Base-by-base conservation (phyloP, 2,888 invertebrate genomes). In the Heterodera filipjevi region DNA sequence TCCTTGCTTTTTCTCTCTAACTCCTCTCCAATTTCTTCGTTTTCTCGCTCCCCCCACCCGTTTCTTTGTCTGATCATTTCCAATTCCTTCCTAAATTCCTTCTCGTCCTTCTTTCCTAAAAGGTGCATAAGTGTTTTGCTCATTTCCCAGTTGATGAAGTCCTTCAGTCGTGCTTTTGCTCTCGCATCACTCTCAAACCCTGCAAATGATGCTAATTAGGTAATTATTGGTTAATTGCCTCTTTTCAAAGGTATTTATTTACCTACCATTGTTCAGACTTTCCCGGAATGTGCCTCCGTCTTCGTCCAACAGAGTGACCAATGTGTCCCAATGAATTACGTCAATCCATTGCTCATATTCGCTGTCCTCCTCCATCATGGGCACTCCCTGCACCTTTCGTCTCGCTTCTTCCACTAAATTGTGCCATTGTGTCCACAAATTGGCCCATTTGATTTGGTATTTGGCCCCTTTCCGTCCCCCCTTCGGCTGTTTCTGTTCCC, bases 121-220 rank as follows among this genome's bases (percentile, higher is more conserved):
- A 59, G n/a, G n/a, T 59, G 59, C 59, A n/a, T 59, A 59, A 59
- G 27, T 22, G n/a, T 59, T 27, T 59, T 27, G n/a, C 2, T 12
- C 59, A 59, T 59, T 59, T 59, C 59, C 59, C 59, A 59, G 6
- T 59, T 59, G 59, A 59, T n/a, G n/a, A 59, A 59, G 22, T 59
- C 59, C 59, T 59, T 59, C 27, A 59, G 59, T 22, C 59, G 59
- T 27, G n/a, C 59, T 59, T 59, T 59, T 59, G 59, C 59, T 12
- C 8, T 59, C 59, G 19, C 59, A n/a, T 59, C 59, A 6, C 27
- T 27, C 59, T n/a, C 6, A 59, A 59, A 59, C 5, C 59, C 59
- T 59, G 12, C n/a, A 59, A 59, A 59, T 6, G 10, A 16, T 12
- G 8, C 27, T n/a, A 59, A 59, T 59, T 59, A 27, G 2, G n/a